Evolutionary conservation across 2,797 vertebrate genomes (phyloP), one percentile per base, ranked within the genome.

Genomic region (Phalanger gymnotis): DNA sequence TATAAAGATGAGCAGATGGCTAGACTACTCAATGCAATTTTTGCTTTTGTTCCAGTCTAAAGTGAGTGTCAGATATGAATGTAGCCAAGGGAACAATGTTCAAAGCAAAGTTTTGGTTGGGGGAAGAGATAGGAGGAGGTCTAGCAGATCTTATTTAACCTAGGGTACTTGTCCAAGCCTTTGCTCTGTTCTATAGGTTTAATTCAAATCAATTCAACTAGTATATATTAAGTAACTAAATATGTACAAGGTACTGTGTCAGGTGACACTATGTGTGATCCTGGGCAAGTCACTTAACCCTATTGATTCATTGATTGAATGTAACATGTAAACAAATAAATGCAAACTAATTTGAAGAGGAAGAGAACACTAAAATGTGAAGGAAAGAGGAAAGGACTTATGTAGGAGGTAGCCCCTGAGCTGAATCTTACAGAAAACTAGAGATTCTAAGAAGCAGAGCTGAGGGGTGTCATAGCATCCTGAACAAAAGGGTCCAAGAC

Each of bases 1-100:
- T 61, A 66, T n/a, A 28, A 95, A 91, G 96, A 95, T 53, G 12
- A 94, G 54, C 94, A 91, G 61, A 30, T 22, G 10, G 19, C 34
- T n/a, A 4, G 91, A 93, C 5, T 53, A 61, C 56, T 54, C 28
- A 56, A 51, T 5, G 51, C 56, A 30, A 90, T n/a, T 47, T 51
- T 61, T 61, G 87, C 91, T 92, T n/a, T 81, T 92, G n/a, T 73
- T 34, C 4, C 0, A 30, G 7, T 87, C 54, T 51, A 91, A 94
- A 90, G 54, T 27, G 34, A 81, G 52, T 54, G 22, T 52, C 40
- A 53, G 73, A 93, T 53, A 54, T 13, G 53, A 4, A 57, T 22
- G 73, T 47, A 47, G 19, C 19, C 73, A 81, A 81, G 5, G 4
- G 25, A 1, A 90, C 56, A 91, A 73, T 54, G 30, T 31, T n/a